Percentiles rank a stretch among this genome's conserved stretches.
Conservation (phyloP, 2,797 vertebrate genomes). For the Phyllotis vaccarum region DNA sequence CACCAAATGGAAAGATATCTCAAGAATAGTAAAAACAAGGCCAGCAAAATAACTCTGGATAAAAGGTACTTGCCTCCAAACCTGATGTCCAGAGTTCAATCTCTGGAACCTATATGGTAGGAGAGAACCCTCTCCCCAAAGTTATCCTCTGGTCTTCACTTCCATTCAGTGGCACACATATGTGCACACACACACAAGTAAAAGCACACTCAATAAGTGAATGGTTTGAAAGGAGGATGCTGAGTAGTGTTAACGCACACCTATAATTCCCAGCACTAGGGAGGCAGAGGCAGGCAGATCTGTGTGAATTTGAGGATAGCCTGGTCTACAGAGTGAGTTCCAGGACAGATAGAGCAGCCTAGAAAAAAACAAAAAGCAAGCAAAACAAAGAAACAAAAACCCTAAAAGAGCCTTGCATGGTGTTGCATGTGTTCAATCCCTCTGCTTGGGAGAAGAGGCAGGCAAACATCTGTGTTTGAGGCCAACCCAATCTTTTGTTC, state of each 20-base stretch:
- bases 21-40: not conserved
- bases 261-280: not conserved
- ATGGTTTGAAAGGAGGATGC: not conserved
- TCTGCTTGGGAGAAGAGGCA: not conserved
- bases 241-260: not conserved
- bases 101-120: not conserved
- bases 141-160: not conserved
- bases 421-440: not conserved
- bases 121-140: not conserved
- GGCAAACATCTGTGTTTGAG: not conserved
- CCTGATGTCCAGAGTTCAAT: not conserved
- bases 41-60: not conserved
- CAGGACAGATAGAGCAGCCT: not conserved
- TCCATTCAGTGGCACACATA: not conserved
- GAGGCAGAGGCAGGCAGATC: not conserved
- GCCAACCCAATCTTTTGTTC: not conserved
- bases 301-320: not conserved
- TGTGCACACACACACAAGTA: too few relatives aligned
- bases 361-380: not conserved
- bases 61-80: not conserved
- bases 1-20: not conserved
- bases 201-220: not conserved
- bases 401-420: not conserved
- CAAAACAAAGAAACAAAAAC: too few relatives aligned
- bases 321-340: not conserved